A percentile compares a stretch with the other conserved stretches of the same genome.
phyloP scores from a whole-genome alignment of 2,113 vertebrate genomes.

The Ascaphus truei region DNA sequence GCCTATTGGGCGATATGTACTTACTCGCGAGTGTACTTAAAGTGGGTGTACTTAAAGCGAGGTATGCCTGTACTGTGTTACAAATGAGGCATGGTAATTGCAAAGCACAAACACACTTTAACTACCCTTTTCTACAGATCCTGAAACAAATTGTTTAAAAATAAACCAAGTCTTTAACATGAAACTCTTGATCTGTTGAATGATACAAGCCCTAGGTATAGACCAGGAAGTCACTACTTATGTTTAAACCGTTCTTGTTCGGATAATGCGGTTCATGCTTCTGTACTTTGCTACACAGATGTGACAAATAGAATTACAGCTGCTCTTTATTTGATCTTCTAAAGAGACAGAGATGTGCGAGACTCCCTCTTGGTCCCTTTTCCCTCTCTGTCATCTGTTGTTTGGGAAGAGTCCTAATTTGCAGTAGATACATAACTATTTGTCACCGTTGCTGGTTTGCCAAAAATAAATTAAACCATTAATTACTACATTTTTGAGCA shows the following conservation, averaged over 20 bases:
- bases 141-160: too few species aligned
- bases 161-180: too few species aligned
- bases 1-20: too few species aligned
- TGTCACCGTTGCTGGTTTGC: conserved; percentile 63
- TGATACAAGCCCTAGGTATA: too few species aligned
- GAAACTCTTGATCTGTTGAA: too few species aligned
- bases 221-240: conserved; percentile 6
- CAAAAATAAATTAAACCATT: conserved; percentile 80
- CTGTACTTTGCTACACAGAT: conserved; percentile 45
- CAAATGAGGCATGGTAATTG: too few species aligned
- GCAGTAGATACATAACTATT: conserved; percentile 65
- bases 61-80: too few species aligned
- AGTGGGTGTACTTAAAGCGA: too few species aligned
- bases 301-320: conserved; percentile 53
- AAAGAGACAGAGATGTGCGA: conserved; percentile 54
- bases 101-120: too few species aligned
- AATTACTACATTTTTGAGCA: conserved; percentile 72
- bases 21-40: too few species aligned
- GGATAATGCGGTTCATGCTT: conserved; percentile 17
- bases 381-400: conserved; percentile 56
- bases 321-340: conserved; percentile 59
- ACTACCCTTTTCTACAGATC: too few species aligned
- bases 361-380: conserved; percentile 43
- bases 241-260: conserved; percentile 39
- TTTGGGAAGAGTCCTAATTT: conserved; percentile 68